Conservation (phyloP, 1,140 invertebrate species). For the Eulimnadia texana region DNA sequence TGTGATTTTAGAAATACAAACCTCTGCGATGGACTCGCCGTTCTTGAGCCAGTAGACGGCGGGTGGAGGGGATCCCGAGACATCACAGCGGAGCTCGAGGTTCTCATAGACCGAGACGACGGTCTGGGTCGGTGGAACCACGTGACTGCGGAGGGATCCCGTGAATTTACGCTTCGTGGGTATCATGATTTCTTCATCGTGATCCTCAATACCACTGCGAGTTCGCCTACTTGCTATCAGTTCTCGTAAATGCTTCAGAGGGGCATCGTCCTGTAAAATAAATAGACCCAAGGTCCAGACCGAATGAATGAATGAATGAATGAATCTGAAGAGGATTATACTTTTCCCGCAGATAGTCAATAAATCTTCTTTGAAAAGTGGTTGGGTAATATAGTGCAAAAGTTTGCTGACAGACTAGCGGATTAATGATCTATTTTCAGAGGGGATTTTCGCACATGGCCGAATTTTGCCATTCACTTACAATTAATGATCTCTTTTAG, state of each 20-base stretch:
- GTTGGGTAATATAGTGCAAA: no score
- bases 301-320: no score
- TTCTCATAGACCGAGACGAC: constrained; percentile 18
- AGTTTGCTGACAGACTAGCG: no score
- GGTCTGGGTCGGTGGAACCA: constrained; percentile 17
- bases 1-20: no score
- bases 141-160: constrained; percentile 8
- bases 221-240: constrained; percentile 5
- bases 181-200: background rate
- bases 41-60: constrained; percentile 38
- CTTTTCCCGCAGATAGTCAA: no score
- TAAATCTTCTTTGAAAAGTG: no score
- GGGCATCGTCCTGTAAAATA: constrained; percentile 3
- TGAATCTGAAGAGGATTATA: no score
- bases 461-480: no score
- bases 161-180: background rate
- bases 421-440: no score
- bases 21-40: constrained; percentile 22
- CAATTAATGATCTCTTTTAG: no score
- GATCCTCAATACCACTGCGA: background rate
- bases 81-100: constrained; percentile 32
- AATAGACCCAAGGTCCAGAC: no score
- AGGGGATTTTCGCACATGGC: no score
- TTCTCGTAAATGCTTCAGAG: background rate
- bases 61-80: constrained; percentile 34